Evolutionary conservation across 2,797 vertebrate species (phyloP), one percentile per base, ranked within the genome.

Genomic region (Phataginus tricuspis): DNA sequence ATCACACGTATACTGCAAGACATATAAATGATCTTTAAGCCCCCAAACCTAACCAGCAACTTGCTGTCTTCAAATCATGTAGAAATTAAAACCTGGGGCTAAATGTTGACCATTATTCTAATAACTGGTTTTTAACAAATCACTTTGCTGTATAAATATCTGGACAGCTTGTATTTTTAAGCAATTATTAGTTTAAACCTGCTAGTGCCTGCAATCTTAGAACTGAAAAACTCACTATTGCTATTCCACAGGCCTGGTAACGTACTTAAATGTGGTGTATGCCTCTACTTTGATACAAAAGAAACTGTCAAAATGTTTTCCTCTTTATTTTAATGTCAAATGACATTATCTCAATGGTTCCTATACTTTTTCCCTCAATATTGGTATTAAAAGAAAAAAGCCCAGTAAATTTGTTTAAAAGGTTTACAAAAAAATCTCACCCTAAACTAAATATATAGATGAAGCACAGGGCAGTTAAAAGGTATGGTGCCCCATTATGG

Each of bases 391-490:
- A 92, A 86, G 45, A 69, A 92, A 92, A 42, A 78, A 66, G 45
- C 45, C 45, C 4, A 59, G 18, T 57, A 78, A 80, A 94, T 95
- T 92, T 66, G 16, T 87, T 95, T 94, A 51, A 86, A 92, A 93
- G 55, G n/a, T 87, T 85, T 74, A 85, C 53, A 91, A 93, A 86
- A 74, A 93, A 95, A 92, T 85, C 64, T 90, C 85, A 94, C 10
- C 42, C 51, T 66, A 39, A 91, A 91, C 6, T 92, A 92, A 95
- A 85, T 23, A 68, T 45, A 93, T 69, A 79, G 91, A 82, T 84
- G 19, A 96, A 96, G 57, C n/a, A 95, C 25, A 82, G 51, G 5
- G 19, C n/a, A 86, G 31, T 90, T 79, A 93, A 92, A 94, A 96
- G 75, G 88, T 66, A 94, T 42, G 31, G 53, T 88, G 29, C 4